These are phyloP conservation scores for Acestrorhynchus altus DNA, from an alignment of 2,797 vertebrate species.

Conservation along the genomic window DNA sequence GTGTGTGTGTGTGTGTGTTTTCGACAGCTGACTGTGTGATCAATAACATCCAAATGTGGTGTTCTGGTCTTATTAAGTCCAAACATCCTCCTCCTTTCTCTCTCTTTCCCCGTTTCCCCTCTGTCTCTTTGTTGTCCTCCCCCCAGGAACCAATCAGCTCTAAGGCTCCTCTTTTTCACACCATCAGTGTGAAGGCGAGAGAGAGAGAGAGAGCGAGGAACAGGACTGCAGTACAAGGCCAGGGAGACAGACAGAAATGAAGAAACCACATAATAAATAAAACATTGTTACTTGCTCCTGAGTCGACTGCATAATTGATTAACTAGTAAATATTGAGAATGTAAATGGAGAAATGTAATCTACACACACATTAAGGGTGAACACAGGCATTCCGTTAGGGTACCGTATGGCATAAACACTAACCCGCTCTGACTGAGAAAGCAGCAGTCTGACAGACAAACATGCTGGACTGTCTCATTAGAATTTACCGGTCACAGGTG, in stretches of 20 bases:
- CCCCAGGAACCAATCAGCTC: slow-evolving; percentile 52
- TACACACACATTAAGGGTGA: not conserved
- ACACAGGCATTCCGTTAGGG: not conserved
- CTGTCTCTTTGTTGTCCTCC: not conserved
- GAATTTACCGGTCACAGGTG: not conserved
- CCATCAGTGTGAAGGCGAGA: slow-evolving; percentile 12
- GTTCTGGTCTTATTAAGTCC: slow-evolving; percentile 71
- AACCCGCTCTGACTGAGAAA: not conserved
- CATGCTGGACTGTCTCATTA: not conserved
- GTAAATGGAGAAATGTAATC: slow-evolving; percentile 19
- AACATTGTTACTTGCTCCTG: slow-evolving; percentile 14
- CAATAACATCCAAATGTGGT: slow-evolving; percentile 66
- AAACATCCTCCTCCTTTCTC: slow-evolving; percentile 60
- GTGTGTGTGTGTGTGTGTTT: slow-evolving; percentile 16
- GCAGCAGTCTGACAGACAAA: not conserved
- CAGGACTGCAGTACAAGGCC: slow-evolving; percentile 53
- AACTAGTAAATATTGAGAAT: slow-evolving; percentile 9
- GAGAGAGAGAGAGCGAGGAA: slow-evolving; percentile 9
- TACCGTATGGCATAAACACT: not conserved
- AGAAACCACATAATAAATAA: slow-evolving; percentile 6
- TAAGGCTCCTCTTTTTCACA: slow-evolving; percentile 39
- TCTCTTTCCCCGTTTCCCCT: not conserved
- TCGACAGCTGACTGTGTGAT: slow-evolving; percentile 51
- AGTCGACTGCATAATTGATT: slow-evolving; percentile 18
- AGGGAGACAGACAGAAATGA: slow-evolving; percentile 25